Evolutionary conservation across 2,113 vertebrate species (phyloP), one percentile per base, ranked within the genome.

Genomic region (Argyrosomus japonicus): DNA sequence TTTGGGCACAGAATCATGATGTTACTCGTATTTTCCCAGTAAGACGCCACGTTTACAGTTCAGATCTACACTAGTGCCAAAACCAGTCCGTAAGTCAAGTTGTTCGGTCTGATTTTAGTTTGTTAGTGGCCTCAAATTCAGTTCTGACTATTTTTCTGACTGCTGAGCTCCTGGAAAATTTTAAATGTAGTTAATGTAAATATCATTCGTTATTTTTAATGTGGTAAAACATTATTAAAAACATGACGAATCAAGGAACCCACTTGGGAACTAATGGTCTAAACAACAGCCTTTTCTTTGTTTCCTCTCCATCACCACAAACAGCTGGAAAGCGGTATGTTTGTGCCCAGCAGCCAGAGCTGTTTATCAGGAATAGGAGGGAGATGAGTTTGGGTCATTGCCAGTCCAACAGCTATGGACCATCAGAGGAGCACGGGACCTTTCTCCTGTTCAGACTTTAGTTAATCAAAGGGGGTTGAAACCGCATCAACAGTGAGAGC

Each of bases 281-380:
- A 48, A 82, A 81, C 51, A 82, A 25, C 48, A 43, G 43, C 18
- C 47, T 54, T 27, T 23, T 32, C 47, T 83, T 79, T 81, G 77
- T 81, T 76, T 67, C 40, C 23, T 53, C 36, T 77, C 29, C 18
- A 63, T 74, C 47, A 4, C 53, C 48, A 40, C 63, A 53, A 57
- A 79, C 61, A 77, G 75, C 82, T 87, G 85, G 65, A 47, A 4
- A 36, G 61, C 18, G 2, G 53, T 5, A 11, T 29, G 58, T 36
- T 56, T 27, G 65, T 75, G 69, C 54, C 64, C 68, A 11, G 17
- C 19, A 36, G n/a, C 56, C 61, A 36, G 8, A 32, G 47, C 63
- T 85, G 76, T 69, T 77, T 56, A 60, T 60, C 8, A 18, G 6
- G 45, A 47, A 78, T 43, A 54, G 45, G 57, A 81, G 63, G 64